A percentile compares a stretch with the other conserved stretches of the same genome.
These are phyloP conservation scores for Arctia plantaginis DNA, from an alignment of 2,888 invertebrate species.

Conservation along the genomic window DNA sequence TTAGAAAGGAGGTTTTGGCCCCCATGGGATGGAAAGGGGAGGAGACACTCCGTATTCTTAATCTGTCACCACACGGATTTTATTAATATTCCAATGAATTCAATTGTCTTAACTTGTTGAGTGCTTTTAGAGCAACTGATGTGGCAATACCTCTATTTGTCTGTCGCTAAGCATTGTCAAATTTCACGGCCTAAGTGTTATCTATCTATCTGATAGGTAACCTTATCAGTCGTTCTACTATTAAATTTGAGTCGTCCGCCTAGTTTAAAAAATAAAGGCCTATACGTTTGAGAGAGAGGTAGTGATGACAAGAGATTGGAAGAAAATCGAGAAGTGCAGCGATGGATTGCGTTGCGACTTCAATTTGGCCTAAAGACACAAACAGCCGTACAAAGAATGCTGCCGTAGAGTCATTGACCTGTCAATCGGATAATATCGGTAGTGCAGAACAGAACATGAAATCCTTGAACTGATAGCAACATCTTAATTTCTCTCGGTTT, in stretches of 20 bases:
- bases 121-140: too few species aligned
- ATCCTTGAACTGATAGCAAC: neutral
- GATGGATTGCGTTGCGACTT: too few species aligned
- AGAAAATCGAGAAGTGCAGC: neutral
- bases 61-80: too few species aligned
- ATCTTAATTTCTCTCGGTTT: neutral
- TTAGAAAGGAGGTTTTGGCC: too few species aligned
- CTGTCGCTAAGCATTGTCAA: neutral
- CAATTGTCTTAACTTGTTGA: too few species aligned
- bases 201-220: neutral
- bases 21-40: too few species aligned
- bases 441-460: neutral
- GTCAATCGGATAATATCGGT: neutral
- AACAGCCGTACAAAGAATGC: neutral
- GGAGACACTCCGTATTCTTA: too few species aligned
- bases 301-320: neutral
- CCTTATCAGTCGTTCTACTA: neutral
- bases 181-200: neutral
- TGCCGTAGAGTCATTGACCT: slow-evolving; percentile 1
- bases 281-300: accelerated
- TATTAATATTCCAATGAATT: too few species aligned
- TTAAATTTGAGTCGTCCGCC: neutral
- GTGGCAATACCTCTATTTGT: neutral
- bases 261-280: neutral
- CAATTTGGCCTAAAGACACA: neutral